Percentiles rank a stretch among this genome's conserved stretches.
Conservation (phyloP, 2,113 vertebrate genomes). For the Bos indicus region DNA sequence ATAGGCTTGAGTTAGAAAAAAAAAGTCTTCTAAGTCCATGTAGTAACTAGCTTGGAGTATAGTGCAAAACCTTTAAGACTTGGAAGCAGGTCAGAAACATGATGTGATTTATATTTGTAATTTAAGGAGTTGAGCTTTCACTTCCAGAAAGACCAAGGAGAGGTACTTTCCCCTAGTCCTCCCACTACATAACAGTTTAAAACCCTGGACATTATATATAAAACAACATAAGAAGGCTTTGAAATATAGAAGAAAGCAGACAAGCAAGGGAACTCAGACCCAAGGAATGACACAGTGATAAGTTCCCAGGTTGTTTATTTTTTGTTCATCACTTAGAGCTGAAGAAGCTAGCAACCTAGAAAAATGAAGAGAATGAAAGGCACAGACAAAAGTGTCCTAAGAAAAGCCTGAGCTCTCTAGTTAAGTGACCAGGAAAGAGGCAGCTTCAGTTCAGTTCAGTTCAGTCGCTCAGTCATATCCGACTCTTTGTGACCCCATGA, state of each 20-base stretch:
- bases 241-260: conserved; percentile 11
- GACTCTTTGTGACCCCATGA: neutral
- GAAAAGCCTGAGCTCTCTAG: neutral
- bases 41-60: neutral
- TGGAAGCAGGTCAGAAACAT: neutral
- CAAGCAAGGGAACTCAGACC: neutral
- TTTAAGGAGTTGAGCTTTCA: neutral
- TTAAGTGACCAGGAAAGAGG: neutral
- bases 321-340: neutral
- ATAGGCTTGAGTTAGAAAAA: neutral
- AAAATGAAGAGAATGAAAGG: neutral
- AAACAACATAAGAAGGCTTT: neutral
- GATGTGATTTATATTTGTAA: conserved; percentile 21
- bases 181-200: neutral
- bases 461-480: neutral
- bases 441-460: neutral
- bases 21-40: neutral
- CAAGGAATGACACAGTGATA: neutral
- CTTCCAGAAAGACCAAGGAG: neutral
- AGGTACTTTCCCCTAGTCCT: neutral
- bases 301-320: neutral
- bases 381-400: neutral
- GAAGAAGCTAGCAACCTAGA: neutral
- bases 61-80: neutral
- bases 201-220: neutral